Base-by-base conservation (phyloP, 2,113 vertebrate genomes). In the Corydoras maculifer region DNA sequence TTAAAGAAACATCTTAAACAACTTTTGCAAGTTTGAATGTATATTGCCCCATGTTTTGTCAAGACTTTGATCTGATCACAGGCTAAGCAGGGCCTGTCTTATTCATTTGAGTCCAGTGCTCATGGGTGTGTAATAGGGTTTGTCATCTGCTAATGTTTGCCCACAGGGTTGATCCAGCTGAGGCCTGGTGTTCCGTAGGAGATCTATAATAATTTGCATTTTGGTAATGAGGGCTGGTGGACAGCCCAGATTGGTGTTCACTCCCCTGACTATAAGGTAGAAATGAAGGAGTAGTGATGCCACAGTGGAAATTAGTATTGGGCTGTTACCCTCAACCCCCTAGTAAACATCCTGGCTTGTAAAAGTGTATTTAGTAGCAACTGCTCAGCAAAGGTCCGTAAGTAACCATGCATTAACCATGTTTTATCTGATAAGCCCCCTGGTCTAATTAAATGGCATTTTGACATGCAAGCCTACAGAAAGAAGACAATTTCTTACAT, bases 61-160 rank as follows among this genome's bases (percentile, higher is more conserved):
- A 68, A 29, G 9, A 72, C 51, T 35, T 9, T 65, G 58, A 57
- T 72, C 69, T 69, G 31, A 75, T 65, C 49, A 51, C 55, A 63
- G 64, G 71, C 75, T 72, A 80, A 79, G 71, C 67, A 71, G 70
- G 69, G 50, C 73, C 68, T 82, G 80, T 82, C 80, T 76, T 73
- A 79, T 79, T 65, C 76, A 76, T 59, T 77, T 59, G 30, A 61
- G 64, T 51, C 62, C 50, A 72, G 71, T 51, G 60, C 70, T 15
- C 70, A 29, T 67, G 62, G 71, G 59, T 70, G 65, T 35, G 66
- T 83, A 83, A 83, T 82, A 78, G 66, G 71, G 68, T 83, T 77
- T 82, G 78, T 82, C 82, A 82, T 82, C 80, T 80, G 77, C 75
- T 83, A 83, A 83, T 83, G 82, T 80, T 69, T 58, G 77, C 72